A percentile compares a stretch with the other conserved stretches of the same genome.
phyloP scores from a whole-genome alignment of 2,888 invertebrate genomes.

The Drosophila dives region DNA sequence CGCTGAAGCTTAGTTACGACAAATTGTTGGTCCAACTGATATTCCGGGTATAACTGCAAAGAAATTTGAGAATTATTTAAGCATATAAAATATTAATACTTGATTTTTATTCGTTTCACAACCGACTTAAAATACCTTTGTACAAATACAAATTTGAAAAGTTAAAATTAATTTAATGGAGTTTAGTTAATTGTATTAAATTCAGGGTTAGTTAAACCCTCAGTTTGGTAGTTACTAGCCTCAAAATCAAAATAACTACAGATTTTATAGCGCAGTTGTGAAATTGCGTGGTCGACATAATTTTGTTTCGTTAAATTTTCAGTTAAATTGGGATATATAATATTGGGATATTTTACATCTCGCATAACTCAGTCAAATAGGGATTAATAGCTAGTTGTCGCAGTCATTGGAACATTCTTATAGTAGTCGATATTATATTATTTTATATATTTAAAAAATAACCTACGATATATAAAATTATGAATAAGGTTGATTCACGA shows the following conservation, averaged over 20 bases:
- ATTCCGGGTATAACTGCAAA: constrained; percentile 87
- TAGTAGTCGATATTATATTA: not conserved
- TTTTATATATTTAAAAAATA: not conserved
- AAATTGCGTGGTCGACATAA: too few species aligned
- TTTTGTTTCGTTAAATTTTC: too few species aligned
- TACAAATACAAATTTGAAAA: not conserved
- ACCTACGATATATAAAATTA: not conserved
- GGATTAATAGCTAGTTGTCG: not conserved
- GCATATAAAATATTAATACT: too few species aligned
- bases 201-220: not conserved
- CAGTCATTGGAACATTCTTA: not conserved
- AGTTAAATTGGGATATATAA: too few species aligned
- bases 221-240: not conserved
- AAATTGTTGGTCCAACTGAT: constrained; percentile 89
- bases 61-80: not conserved
- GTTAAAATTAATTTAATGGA: too few species aligned
- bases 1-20: constrained; percentile 89
- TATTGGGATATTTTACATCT: not conserved
- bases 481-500: not conserved
- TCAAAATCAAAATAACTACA: not conserved
- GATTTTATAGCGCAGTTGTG: too few species aligned
- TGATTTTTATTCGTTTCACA: too few species aligned
- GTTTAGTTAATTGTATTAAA: not conserved
- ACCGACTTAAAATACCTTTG: not conserved
- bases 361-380: not conserved